Evolutionary conservation across 2,888 invertebrate species (phyloP), one percentile per base, ranked within the genome.

Genomic region (Alloplasta piceator): DNA sequence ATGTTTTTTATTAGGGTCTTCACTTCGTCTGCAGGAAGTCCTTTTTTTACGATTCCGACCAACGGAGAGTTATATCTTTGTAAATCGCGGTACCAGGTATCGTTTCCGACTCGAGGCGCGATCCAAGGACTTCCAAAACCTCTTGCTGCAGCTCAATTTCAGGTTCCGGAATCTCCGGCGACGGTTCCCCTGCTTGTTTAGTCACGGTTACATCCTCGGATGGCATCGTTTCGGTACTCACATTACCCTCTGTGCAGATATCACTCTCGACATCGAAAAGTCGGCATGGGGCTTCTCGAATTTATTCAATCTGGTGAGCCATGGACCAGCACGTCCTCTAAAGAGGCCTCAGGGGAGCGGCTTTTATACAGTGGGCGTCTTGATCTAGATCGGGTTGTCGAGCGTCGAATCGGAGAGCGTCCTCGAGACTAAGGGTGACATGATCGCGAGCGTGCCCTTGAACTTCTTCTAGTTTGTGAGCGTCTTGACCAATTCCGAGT

Each of bases 361-460:
- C 58, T 55, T 50, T 16, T 72, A 50, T 26, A 50, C 60, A 12
- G 36, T 68, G 46, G 79, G 63, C 43, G 66, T 76, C 56, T 72
- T 72, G 43, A 52, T 14, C 56, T 55, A 58, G 55, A 74, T 48
- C 38, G 61, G 43, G 43, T 77, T 64, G 36, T 36, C 38, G 58
- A 70, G 43, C 55, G 70, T 48, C 67, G 58, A 26, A 4, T 41
- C 16, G 14, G 9, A 4, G 55, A 55, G 36, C 48, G 50, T 71
- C 70, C 60, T n/a, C 56, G 70, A 48, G 38, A 46, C 36, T 6
- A 7, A 61, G 52, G 52, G 14, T 26, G 36, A 39, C n/a, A 12
- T 16, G 10, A 26, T 9, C 14, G 26, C 9, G n/a, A 12, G 39
- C 26, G 63, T 43, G 38, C 14, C 38, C 48, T 36, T n/a, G 52